Evolutionary conservation across 1,140 invertebrate genomes (phyloP), one percentile per base, ranked within the genome.

Genomic region (Dendrolimus kikuchii): DNA sequence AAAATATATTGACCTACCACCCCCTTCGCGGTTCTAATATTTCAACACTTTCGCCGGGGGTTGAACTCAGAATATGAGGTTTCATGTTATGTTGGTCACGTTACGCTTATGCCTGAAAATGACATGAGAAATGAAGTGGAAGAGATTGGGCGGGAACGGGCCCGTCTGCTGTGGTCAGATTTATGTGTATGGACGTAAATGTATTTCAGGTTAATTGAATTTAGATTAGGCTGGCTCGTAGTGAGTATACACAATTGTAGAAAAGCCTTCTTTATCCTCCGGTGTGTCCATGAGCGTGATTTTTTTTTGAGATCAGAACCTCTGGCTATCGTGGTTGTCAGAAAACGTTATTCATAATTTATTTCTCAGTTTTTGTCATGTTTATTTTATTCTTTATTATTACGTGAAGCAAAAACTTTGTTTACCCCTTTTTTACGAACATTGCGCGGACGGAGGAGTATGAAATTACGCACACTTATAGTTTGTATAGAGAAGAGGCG

Each of bases 91-190:
- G 54, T 36, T 70, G 67, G 69, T 46, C 50, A 41, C 7, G 8
- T 53, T 64, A 53, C 51, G 54, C 53, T 55, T 60, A 63, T 51
- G 54, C 52, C 57, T 67, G 61, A 42, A 48, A 66, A 64, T 68
- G 68, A 69, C 71, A 71, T 59, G 59, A 64, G 59, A 71, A 71
- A 71, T 70, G 68, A 68, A 68, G 59, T 63, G 65, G 54, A 70
- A 74, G 52, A 68, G 64, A 71, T 66, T 3, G 23, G 23, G 23
- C 23, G 60, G 64, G 52, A 59, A 38, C 48, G 46, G 50, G 52
- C 47, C 55, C 49, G 60, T 68, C 60, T 39, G 46, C 66, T 61
- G 46, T 58, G 60, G 54, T 58, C 59, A 59, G 48, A 62, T 58
- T 46, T 49, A 49, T 52, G 57, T 42, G 52, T 61, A 57, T 57